Evolutionary conservation across 2,113 vertebrate genomes (phyloP).

Genomic region (Psittacus erithacus): DNA sequence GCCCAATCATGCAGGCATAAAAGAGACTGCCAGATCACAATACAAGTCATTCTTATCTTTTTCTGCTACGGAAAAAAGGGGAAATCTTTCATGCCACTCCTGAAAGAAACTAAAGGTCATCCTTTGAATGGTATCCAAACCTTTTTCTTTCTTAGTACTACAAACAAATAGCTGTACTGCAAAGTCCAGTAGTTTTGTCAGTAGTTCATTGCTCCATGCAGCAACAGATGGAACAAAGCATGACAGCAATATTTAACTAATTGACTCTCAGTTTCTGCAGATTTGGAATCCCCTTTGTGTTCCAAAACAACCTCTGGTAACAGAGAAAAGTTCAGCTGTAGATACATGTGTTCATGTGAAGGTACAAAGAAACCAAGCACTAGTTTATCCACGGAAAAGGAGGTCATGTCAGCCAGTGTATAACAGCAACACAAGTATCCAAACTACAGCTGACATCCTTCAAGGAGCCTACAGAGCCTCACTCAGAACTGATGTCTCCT

Average conservation of each 20-base stretch:
- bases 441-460: neutral
- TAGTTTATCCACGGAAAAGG: neutral
- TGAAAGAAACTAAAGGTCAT: constrained; percentile 53
- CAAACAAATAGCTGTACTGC: constrained; percentile 19
- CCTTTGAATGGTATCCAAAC: constrained; percentile 54
- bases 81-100: constrained; percentile 22
- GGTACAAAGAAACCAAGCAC: neutral
- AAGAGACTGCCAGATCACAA: neutral
- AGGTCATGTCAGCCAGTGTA: neutral
- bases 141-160: neutral
- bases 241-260: constrained; percentile 33
- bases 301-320: constrained; percentile 13
- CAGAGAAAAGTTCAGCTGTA: neutral
- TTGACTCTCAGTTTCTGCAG: neutral
- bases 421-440: neutral
- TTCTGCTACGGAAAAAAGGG: neutral
- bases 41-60: neutral
- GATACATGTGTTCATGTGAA: neutral
- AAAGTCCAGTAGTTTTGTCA: constrained; percentile 2
- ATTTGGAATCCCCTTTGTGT: neutral
- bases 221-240: neutral
- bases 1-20: neutral
- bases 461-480: neutral
- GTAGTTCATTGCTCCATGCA: neutral
- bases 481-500: neutral